Conservation (phyloP, 2,888 invertebrate genomes). For the Notodromas monacha region DNA sequence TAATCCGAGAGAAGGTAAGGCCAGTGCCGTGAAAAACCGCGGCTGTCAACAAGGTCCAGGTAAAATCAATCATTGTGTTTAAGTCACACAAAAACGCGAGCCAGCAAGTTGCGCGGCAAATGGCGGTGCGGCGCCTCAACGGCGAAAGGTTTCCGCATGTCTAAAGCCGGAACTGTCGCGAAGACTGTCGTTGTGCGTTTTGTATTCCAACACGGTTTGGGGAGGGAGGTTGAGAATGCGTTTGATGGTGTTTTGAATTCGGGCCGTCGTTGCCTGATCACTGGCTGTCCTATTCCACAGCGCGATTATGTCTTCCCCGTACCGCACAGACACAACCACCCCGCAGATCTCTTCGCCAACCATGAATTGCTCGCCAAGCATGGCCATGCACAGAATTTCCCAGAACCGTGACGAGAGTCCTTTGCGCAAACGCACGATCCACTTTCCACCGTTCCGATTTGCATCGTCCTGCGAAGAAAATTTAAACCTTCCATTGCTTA, state of each 20-base stretch:
- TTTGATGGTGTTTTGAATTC: conserved; percentile 75
- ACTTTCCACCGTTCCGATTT: conserved; percentile 85
- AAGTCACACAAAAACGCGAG: too few species aligned
- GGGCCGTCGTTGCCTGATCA: conserved; percentile 50
- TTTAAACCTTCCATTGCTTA: too few species aligned
- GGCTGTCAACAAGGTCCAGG: too few species aligned
- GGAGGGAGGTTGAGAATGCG: conserved; percentile 77
- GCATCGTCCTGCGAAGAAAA: conserved; percentile 40
- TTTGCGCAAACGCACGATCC: conserved; percentile 80
- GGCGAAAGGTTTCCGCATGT: too few species aligned
- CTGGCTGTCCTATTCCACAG: conserved; percentile 87
- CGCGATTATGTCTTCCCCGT: conserved; percentile 74
- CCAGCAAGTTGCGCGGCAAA: too few species aligned
- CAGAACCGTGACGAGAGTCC: conserved; percentile 79
- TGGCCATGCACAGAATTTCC: conserved; percentile 93
- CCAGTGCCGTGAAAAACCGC: too few species aligned
- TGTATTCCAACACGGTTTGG: conserved; percentile 70
- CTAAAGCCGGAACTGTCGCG: too few species aligned
- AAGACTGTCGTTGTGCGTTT: conserved; percentile 22
- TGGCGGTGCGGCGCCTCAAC: too few species aligned
- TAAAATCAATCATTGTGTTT: too few species aligned
- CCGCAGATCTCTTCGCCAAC: conserved; percentile 95
- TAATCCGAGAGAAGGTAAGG: too few species aligned
- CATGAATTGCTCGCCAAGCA: conserved; percentile 95
- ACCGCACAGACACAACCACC: conserved; percentile 72